These are phyloP conservation scores for Amazona vittata DNA, from an alignment of 2,113 vertebrate species.

Conservation along the genomic window DNA sequence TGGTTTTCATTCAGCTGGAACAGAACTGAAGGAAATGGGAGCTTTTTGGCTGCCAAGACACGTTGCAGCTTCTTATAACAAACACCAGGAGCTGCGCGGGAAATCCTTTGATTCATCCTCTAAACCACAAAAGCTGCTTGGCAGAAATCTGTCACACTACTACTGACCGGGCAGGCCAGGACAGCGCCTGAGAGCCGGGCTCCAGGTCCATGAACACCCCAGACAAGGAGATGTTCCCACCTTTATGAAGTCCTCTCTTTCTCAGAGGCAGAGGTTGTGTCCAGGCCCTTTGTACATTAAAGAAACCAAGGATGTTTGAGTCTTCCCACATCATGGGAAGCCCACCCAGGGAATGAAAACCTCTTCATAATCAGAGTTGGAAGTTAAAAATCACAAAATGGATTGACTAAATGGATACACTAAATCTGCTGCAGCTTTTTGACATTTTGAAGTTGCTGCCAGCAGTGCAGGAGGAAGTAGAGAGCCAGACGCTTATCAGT, in stretches of 20 bases:
- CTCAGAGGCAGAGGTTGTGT: not conserved
- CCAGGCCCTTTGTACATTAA: not conserved
- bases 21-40: not conserved
- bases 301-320: not conserved
- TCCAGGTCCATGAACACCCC: accelerated
- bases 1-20: not conserved
- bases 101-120: constrained; percentile 23
- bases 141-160: not conserved
- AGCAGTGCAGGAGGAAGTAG: not conserved
- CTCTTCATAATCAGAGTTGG: not conserved
- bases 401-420: not conserved
- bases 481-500: not conserved
- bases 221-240: not conserved
- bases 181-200: not conserved
- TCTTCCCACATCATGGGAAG: not conserved
- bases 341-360: not conserved
- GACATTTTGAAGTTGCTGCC: not conserved
- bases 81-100: not conserved
- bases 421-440: not conserved
- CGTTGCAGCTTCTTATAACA: not conserved
- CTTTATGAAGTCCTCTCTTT: not conserved
- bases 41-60: not conserved
- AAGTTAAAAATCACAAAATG: not conserved
- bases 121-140: not conserved
- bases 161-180: not conserved